phyloP scores from a whole-genome alignment of 2,113 vertebrate genomes.

The human region GRCh38 chr18:60808001-60808500 shows the following conservation, averaged over 20 bases:
- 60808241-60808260: neutral
- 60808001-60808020: neutral
- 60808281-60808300: neutral
- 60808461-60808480: neutral
- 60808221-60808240: neutral
- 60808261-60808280: neutral
- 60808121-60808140: neutral
- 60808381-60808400: neutral
- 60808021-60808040: neutral
- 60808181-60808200: neutral
- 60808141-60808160: constrained; percentile 12
- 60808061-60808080: neutral
- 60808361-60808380: neutral
- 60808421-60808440: neutral
- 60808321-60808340: neutral
- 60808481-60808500: neutral
- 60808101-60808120: neutral
- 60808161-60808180: neutral
- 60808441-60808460: neutral
- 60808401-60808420: neutral
- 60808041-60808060: neutral
- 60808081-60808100: neutral
- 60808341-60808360: neutral
- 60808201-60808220: neutral
- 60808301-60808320: neutral